Base-by-base conservation (phyloP, 1,140 invertebrate species). In the Thalassaphorura encarpata region DNA sequence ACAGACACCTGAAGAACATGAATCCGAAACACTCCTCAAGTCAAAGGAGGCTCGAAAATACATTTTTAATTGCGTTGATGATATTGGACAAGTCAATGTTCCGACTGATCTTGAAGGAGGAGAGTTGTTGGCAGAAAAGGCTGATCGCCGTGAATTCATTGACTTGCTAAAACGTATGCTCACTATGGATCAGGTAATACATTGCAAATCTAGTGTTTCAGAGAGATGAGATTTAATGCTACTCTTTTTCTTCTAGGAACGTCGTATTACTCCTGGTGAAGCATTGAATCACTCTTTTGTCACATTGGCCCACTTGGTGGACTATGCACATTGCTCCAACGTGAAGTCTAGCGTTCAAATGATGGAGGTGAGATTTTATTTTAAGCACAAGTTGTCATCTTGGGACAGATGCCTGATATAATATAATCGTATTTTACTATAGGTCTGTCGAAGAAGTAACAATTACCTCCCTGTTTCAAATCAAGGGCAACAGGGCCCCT, bases 41-140 rank as follows among this genome's bases (percentile, higher is more conserved):
- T 97, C 93, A 39, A 99, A 99, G 77, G 97, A 99, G 77, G 96
- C 95, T 0, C 77, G 97, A 68, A 99, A 99, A 73, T 99, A 99
- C 74, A 97, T 99, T 66, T 99, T 99, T 75, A 99, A 99, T 73
- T 97, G 93, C 73, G 77, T 99, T 45, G 97, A 99, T 69, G 97
- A 99, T 72, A 99, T 99, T 72, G 93, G 89, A 58, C 91, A 83
- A 71, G 93, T 98, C 5, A 97, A 97, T 74, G 92, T 97, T 49
- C 92, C 93, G 39, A 95, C 89, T 6, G 92, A 97, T 75, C 75
- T 97, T 54, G 93, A 97, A 73, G 91, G 93, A 3, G 87, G 88
- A 59, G 92, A 98, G 70, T 74, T 97, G 36, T 74, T 96, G 63
- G 92, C 91, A 0, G 95, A 98, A 71, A 97, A 97, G 71, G 87